Base-by-base conservation (phyloP, 2,888 invertebrate species). In the Philaethria dido region DNA sequence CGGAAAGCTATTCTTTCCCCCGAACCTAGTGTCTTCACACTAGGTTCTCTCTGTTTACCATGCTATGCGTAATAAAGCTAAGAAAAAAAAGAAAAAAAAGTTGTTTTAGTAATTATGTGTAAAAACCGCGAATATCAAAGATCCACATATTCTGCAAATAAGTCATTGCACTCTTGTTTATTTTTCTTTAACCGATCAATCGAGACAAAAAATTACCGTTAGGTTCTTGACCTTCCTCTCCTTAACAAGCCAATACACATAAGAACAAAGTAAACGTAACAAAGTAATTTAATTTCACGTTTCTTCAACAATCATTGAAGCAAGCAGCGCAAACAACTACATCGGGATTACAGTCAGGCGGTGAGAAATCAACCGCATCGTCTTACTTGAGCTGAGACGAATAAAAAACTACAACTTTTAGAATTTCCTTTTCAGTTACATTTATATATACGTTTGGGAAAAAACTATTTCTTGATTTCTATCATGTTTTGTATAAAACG, bases 311-410 rank as follows among this genome's bases (percentile, higher is more conserved):
- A 63, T 45, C 63, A 45, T 48, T 62, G 64, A 61, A 36, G 54
- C 60, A 22, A 47, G 22, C 42, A 57, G n/a, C n/a, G n/a, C n/a
- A n/a, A n/a, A n/a, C n/a, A n/a, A n/a, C 25, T 57, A 18, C 42
- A 55, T 22, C 33, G 16, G 45, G 22, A 36, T 36, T 64, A 57
- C 22, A 57, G 25, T 52, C 22, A 22, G 29, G 62, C 66, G 50
- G 25, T 29, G 29, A 33, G 57, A 62, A 65, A 57, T 62, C 22
- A 62, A 59, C 48, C 59, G 62, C 65, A 44, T 65, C 68, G 57
- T 5, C 13, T 33, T 29, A 1, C 9, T 16, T 5, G 25, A 52
- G 52, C 29, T 20, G 33, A 45, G 14, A 54, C 42, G 54, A 5
- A n/a, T 63, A 14, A 63, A 59, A 60, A 45, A 52, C 29, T 60